Base-by-base conservation (phyloP, 2,888 invertebrate genomes). In the Melolontha melolontha region DNA sequence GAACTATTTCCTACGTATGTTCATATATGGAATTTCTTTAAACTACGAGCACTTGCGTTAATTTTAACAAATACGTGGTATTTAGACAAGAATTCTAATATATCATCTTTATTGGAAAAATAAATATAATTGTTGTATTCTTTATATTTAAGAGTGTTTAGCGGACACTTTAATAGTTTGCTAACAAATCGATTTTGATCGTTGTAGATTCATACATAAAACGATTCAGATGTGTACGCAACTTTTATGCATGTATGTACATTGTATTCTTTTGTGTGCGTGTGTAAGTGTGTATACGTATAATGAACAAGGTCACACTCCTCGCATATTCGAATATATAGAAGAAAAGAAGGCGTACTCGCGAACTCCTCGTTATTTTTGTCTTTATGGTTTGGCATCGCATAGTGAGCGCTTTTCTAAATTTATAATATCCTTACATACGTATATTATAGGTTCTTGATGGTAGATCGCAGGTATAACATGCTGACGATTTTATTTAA, bases 271-370 rank as follows among this genome's bases (percentile, higher is more conserved):
- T 22, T 22, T 6, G 29, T 27, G 27, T 52, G 1, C 12, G 39
- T 12, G 57, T 57, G 27, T 55, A 41, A 22, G 55, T 41, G 41
- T 59, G 44, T 59, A 27, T 29, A 59, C 44, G 59, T 59, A 27
- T 59, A 29, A 47, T 29, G 59, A 59, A 59, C 59, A 59, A 59
- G 59, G 59, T 59, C 59, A 59, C 59, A 44, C 59, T 59, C 59
- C 59, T 59, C 59, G 59, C 59, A 59, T 59, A 59, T 59, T 59
- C 59, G 42, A 44, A 59, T 42, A 59, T 34, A 34, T 59, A 59
- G 59, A 59, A 59, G 59, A 59, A 59, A 59, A 59, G 59, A 59
- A 59, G 59, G 59, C 59, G 44, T 59, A 59, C 44, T 59, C 59
- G 59, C 59, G 59, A 59, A 59, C 59, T 59, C 59, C 44, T 44